Conservation (phyloP, 2,797 vertebrate species). For the Sparus aurata region DNA sequence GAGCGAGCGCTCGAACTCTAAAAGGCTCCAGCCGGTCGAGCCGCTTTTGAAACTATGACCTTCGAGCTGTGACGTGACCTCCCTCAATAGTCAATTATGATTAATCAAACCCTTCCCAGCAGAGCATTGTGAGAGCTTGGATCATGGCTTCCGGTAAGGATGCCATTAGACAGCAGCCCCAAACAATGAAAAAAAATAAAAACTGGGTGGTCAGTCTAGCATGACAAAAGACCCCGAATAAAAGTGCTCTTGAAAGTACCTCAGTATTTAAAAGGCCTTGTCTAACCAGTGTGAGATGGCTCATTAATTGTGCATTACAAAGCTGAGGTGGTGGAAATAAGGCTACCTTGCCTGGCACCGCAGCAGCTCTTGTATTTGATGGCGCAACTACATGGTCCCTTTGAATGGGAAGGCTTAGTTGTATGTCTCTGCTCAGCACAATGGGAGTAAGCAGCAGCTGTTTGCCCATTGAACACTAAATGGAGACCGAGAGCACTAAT, state of each 20-base stretch:
- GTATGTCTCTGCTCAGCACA: conserved; percentile 65
- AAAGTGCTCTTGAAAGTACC: conserved; percentile 49
- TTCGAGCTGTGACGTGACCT: conserved; percentile 37
- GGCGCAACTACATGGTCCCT: conserved; percentile 53
- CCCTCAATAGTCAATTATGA: conserved; percentile 48
- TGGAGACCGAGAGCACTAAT: conserved; percentile 57
- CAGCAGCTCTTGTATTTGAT: conserved; percentile 66
- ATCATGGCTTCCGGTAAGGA: conserved; percentile 53
- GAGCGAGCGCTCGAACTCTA: neutral
- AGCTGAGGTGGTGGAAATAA: conserved; percentile 53
- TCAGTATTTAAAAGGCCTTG: conserved; percentile 57
- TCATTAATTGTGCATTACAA: conserved; percentile 79
- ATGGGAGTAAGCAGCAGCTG: conserved; percentile 65
- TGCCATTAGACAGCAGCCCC: conserved; percentile 45
- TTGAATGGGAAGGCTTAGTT: conserved; percentile 59
- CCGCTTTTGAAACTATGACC: conserved; percentile 28
- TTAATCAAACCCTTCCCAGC: conserved; percentile 61
- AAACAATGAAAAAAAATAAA: conserved; percentile 38
- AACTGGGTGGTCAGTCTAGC: conserved; percentile 54
- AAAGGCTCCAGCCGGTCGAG: neutral
- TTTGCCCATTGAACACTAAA: conserved; percentile 65
- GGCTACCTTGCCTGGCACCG: conserved; percentile 72
- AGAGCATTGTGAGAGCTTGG: conserved; percentile 47
- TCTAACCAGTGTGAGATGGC: conserved; percentile 59
- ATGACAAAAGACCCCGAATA: conserved; percentile 59